phyloP scores from a whole-genome alignment of 92 coral and sea anemone genomes.

The Porites rus region DNA sequence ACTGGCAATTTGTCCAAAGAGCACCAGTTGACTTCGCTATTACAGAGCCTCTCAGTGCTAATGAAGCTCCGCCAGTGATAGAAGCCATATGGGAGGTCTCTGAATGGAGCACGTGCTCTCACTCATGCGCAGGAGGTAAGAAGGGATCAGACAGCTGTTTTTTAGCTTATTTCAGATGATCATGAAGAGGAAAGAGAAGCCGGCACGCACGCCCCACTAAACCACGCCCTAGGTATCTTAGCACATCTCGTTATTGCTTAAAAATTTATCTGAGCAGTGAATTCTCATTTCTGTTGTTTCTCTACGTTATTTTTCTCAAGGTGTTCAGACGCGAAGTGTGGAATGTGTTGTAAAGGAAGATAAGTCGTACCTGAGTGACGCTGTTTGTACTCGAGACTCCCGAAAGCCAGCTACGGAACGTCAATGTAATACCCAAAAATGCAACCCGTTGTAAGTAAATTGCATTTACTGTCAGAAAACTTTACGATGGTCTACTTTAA shows the following conservation, averaged over 20 bases:
- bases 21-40: slow-evolving; percentile 75
- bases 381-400: slow-evolving; percentile 61
- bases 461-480: too few species aligned
- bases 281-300: neutral
- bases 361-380: slow-evolving; percentile 62
- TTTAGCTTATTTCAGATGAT: neutral
- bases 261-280: too few species aligned
- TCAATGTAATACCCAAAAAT: slow-evolving; percentile 74
- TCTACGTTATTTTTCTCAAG: slow-evolving; percentile 30
- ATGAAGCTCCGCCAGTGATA: neutral
- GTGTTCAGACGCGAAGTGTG: slow-evolving; percentile 73
- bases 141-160: neutral
- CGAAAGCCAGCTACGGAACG: slow-evolving; percentile 64
- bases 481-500: too few species aligned
- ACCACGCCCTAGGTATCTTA: too few species aligned
- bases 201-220: too few species aligned
- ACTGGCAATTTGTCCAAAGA: slow-evolving; percentile 25
- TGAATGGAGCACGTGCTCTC: slow-evolving; percentile 82
- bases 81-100: slow-evolving; percentile 70
- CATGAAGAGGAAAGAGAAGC: too few species aligned
- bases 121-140: slow-evolving; percentile 90
- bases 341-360: slow-evolving; percentile 76
- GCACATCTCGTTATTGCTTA: too few species aligned
- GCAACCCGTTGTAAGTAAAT: slow-evolving; percentile 81
- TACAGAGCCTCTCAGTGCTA: slow-evolving; percentile 53